Evolutionary conservation across 2,113 vertebrate genomes (phyloP), one percentile per base, ranked within the genome.

Genomic region (Pteronura brasiliensis): DNA sequence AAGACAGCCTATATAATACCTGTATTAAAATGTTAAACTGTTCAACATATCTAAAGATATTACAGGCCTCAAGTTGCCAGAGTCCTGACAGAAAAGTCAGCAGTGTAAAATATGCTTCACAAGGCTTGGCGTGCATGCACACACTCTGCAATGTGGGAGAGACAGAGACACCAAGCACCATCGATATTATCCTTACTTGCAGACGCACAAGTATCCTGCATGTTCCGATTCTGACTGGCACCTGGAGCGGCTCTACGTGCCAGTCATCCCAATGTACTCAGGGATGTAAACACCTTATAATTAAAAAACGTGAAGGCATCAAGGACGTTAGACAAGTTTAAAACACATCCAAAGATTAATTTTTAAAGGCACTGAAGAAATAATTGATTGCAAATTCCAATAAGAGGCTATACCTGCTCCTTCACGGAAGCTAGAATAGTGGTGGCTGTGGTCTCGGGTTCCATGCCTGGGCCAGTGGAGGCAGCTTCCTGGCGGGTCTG

Each of bases 401-500:
- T 47, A 71, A 57, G 59, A 96, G 0, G n/a, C 87, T 87, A 79
- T 99, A 99, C 99, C 99, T 99, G 99, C 98, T 99, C 99, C 99
- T 99, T 99, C 49, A 99, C 99, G 13, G 99, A 99, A 97, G 99
- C 99, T 97, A 99, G 98, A 98, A 99, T 99, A 98, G 99, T 99
- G 52, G 99, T 99, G 98, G 99, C 99, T 82, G 99, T 99, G 87
- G 98, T 99, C 98, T 99, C 99, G 34, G 99, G 95, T 98, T 99
- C 99, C 99, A 99, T 99, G 99, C 98, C 98, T 86, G 98, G 98
- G 98, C 98, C 99, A 96, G 98, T 98, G 96, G 98, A 98, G 97
- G 97, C 81, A 95, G 97, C 96, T 98, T 99, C 98, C 98, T 99
- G 99, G 7, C 98, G 92, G 97, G 98, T 99, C 98, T 99, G 99